These are phyloP conservation scores for Drosophila mimetica DNA, from an alignment of 2,888 invertebrate species.

Conservation along the genomic window DNA sequence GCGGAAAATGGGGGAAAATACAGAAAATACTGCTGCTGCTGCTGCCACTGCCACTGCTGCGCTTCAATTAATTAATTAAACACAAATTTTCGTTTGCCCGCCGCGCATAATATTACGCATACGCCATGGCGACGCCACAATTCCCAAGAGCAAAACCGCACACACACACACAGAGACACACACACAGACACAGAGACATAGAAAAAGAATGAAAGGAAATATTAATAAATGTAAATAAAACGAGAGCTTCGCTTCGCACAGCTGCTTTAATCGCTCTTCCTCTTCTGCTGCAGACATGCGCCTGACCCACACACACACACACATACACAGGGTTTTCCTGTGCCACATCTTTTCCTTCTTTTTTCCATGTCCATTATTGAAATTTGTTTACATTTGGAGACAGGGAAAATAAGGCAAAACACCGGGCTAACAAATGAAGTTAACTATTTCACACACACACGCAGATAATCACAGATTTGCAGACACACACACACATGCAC, in stretches of 20 bases:
- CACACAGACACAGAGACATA: background rate
- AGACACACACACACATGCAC: background rate
- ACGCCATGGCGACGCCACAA: conserved; percentile 59
- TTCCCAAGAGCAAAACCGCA: conserved; percentile 47
- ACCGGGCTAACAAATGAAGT: conserved; percentile 12
- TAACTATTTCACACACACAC: conserved; percentile 4
- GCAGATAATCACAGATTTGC: background rate
- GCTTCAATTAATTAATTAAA: conserved; percentile 74
- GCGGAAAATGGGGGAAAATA: too few species aligned
- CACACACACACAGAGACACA: conserved; percentile 17
- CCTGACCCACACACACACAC: conserved; percentile 29
- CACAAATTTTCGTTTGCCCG: conserved; percentile 56
- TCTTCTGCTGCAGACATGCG: conserved; percentile 46
- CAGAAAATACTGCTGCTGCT: background rate
- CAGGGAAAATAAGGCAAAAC: conserved; percentile 18
- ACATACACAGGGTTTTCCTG: conserved; percentile 11
- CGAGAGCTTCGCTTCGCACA: conserved; percentile 39
- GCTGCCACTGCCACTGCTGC: conserved; percentile 21
- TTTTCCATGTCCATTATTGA: conserved; percentile 27
- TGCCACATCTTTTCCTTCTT: conserved; percentile 32
- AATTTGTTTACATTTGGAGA: conserved; percentile 48
- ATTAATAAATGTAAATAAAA: conserved; percentile 46
- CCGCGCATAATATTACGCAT: conserved; percentile 62
- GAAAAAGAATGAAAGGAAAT: conserved; percentile 12
- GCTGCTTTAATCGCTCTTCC: conserved; percentile 38